Evolutionary conservation across 2,888 invertebrate species (phyloP).

Genomic region (Ochropleura leucogaster): DNA sequence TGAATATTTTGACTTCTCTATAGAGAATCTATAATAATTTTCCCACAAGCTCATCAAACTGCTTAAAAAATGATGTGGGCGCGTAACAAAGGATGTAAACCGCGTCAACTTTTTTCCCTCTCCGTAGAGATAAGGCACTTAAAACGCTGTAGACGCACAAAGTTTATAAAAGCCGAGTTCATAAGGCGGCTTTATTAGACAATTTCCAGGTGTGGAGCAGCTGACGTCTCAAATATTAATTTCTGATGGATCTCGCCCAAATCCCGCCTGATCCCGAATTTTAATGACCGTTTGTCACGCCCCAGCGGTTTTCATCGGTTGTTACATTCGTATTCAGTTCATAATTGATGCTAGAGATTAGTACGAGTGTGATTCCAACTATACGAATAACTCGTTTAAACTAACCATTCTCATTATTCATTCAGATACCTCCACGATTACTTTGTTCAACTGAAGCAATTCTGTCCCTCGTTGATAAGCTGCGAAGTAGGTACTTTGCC

Average conservation of each 20-base stretch:
- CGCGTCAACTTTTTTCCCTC: constrained; percentile 70
- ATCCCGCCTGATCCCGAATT: constrained; percentile 76
- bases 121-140: constrained; percentile 74
- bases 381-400: constrained; percentile 78
- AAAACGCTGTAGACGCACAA: constrained; percentile 76
- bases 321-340: constrained; percentile 77
- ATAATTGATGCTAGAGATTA: constrained; percentile 83
- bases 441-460: constrained; percentile 80
- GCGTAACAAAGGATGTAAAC: constrained; percentile 68
- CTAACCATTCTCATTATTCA: constrained; percentile 79
- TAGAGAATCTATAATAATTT: constrained; percentile 31
- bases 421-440: constrained; percentile 80
- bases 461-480: constrained; percentile 76
- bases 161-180: constrained; percentile 85
- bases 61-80: constrained; percentile 57
- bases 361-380: constrained; percentile 78
- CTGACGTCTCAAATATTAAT: constrained; percentile 86
- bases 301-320: constrained; percentile 70
- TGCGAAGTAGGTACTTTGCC: constrained; percentile 73
- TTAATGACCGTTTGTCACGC: constrained; percentile 75
- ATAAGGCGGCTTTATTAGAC: constrained; percentile 86
- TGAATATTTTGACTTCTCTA: constrained; percentile 8
- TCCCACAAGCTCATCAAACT: constrained; percentile 37
- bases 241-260: constrained; percentile 81
- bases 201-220: constrained; percentile 85